Evolutionary conservation across 2,113 vertebrate genomes (phyloP), one percentile per base, ranked within the genome.

Genomic region (Notarius lentiginosus): DNA sequence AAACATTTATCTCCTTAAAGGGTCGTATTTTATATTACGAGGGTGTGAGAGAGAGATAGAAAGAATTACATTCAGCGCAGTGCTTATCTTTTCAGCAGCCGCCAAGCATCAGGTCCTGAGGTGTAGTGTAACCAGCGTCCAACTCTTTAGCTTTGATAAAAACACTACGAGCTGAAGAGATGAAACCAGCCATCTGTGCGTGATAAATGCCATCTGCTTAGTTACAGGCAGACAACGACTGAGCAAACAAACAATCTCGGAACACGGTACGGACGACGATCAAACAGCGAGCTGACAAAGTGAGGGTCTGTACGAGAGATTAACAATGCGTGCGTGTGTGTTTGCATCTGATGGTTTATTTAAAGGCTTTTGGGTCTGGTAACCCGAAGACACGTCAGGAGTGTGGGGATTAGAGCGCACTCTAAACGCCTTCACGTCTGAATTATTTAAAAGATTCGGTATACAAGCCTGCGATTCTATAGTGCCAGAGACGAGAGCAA

Each of bases 121-220:
- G 63, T 84, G n/a, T 63, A 76, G 65, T 86, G 85, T 86, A 89
- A 87, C 63, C 30, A 65, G 65, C 68, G 86, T 89, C 82, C 86
- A 76, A 84, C n/a, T 76, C 80, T 81, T 76, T 34, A 84, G 86
- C 68, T 83, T 83, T 79, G 81, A 84, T 79, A 83, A 87, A 15
- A 75, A 88, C 30, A 51, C 56, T 68, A 88, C 49, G 75, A 82
- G 79, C 55, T 34, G 51, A 88, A 88, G 65, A 88, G 82, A 87
- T 17, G 41, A 83, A 85, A 83, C 49, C 70, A 56, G 82, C 87
- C 87, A 89, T 90, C 89, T 90, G 90, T 56, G 83, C 82, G 79
- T 87, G 87, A 89, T 77, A 79, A 75, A 68, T 51, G 61, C 90
- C 89, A 87, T 90, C 89, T 91, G 90, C 84, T 87, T 82, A 63